A percentile compares a stretch with the other conserved stretches of the same genome.
These are phyloP conservation scores for Bombus confusus DNA, from an alignment of 1,140 invertebrate genomes.

Conservation along the genomic window DNA sequence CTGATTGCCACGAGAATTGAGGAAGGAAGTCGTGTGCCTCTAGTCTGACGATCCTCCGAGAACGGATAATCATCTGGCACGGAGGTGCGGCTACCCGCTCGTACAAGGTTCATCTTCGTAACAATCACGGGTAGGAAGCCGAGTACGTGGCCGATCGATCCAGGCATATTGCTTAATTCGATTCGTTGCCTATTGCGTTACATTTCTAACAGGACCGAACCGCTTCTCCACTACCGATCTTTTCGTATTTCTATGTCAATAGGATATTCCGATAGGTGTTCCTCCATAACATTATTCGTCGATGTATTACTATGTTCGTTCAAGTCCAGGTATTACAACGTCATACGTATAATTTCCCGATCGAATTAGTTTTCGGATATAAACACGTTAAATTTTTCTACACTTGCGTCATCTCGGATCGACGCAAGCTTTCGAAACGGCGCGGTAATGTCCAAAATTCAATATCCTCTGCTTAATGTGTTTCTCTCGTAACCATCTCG, in stretches of 20 bases:
- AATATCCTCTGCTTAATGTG: not conserved
- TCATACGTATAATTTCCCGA: too few relatives aligned
- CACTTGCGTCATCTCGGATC: too few relatives aligned
- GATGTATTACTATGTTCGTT: too few relatives aligned
- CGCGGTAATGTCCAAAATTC: constrained; percentile 12
- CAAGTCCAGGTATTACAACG: not conserved
- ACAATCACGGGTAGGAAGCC: constrained; percentile 43
- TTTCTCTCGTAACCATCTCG: constrained; percentile 16
- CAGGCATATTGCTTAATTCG: constrained; percentile 43
- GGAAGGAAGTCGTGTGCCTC: constrained; percentile 69
- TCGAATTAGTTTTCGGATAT: too few relatives aligned
- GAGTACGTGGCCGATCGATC: constrained; percentile 54
- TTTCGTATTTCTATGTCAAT: not conserved
- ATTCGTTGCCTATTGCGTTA: constrained; percentile 22
- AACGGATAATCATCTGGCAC: constrained; percentile 62
- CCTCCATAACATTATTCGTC: not conserved
- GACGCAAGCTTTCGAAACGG: not conserved
- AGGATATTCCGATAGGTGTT: too few relatives aligned
- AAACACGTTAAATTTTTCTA: too few relatives aligned
- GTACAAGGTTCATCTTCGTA: constrained; percentile 54
- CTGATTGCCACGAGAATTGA: constrained; percentile 69
- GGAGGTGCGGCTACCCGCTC: constrained; percentile 58
- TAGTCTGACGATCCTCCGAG: constrained; percentile 52
- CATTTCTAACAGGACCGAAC: not conserved
- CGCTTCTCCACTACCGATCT: not conserved